phyloP scores from a whole-genome alignment of 2,797 vertebrate species.

The Lithobates sylvaticus region DNA sequence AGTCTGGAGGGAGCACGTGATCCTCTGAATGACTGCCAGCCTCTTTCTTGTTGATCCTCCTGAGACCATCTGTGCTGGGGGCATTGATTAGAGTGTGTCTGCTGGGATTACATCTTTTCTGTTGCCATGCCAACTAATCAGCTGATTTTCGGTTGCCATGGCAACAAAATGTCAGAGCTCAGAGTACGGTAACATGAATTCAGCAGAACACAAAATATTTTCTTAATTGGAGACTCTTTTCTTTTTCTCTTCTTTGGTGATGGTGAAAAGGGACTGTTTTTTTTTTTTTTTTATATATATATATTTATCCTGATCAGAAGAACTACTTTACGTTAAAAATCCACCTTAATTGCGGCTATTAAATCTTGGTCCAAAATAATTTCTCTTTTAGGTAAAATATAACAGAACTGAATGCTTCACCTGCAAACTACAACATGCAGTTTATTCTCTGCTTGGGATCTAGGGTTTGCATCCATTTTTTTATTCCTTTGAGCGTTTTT shows the following conservation, averaged over 20 bases:
- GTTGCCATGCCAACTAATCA: conserved; percentile 99
- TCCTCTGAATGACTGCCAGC: conserved; percentile 87
- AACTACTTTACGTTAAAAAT: conserved; percentile 70
- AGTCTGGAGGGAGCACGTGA: conserved; percentile 82
- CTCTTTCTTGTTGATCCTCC: conserved; percentile 99
- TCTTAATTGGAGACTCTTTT: conserved; percentile 90
- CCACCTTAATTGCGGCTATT: conserved; percentile 72
- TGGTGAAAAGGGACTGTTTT: conserved; percentile 42
- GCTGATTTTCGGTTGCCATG: conserved; percentile 97
- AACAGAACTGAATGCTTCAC: background rate
- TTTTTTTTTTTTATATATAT: conserved; percentile 69
- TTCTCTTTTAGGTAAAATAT: conserved; percentile 56
- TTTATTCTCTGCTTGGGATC: background rate
- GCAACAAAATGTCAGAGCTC: conserved; percentile 96
- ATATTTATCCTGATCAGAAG: conserved; percentile 33
- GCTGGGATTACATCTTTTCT: conserved; percentile 99
- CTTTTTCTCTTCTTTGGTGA: background rate
- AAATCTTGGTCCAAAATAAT: conserved; percentile 65
- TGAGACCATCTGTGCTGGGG: conserved; percentile 99
- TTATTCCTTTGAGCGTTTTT: background rate
- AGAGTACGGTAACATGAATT: conserved; percentile 90
- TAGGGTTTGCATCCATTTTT: background rate
- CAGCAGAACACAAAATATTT: conserved; percentile 94
- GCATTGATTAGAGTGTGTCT: conserved; percentile 99
- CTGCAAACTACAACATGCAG: background rate